Conservation (phyloP, 2,888 invertebrate genomes). For the Anarsia innoxiella region DNA sequence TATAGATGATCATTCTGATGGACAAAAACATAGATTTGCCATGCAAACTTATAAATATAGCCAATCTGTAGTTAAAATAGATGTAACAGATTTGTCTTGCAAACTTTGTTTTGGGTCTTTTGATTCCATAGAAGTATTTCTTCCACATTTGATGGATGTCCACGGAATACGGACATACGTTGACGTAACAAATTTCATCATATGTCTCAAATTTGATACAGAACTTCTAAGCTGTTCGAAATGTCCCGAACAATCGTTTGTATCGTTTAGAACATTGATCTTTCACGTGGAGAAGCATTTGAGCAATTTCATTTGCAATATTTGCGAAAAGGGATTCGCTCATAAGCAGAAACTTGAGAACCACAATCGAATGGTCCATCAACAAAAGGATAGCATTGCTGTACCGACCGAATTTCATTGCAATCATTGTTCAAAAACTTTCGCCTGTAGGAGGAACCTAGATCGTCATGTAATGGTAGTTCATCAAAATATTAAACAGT, state of each 20-base stretch:
- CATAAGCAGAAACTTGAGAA: not conserved
- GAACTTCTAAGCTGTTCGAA: not conserved
- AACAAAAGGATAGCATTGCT: too few relatives aligned
- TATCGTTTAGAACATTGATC: not conserved
- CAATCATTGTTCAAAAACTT: not conserved
- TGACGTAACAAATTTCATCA: not conserved
- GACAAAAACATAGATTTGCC: not conserved
- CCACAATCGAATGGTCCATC: not conserved
- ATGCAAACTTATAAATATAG: not conserved
- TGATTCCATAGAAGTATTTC: not conserved
- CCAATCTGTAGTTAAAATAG: not conserved
- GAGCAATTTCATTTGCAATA: not conserved
- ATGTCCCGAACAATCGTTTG: not conserved
- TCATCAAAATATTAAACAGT: not conserved
- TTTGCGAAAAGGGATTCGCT: not conserved
- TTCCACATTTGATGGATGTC: not conserved
- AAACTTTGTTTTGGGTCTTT: not conserved
- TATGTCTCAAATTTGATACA: not conserved
- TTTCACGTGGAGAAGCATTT: not conserved
- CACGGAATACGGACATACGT: not conserved
- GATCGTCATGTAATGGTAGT: not conserved
- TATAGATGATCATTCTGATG: not conserved
- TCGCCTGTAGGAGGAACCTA: not conserved
- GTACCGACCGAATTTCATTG: not conserved
- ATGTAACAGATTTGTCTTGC: not conserved